Evolutionary conservation across 2,797 vertebrate species (phyloP), one percentile per base, ranked within the genome.

Genomic region (Neopelma chrysocephalum): DNA sequence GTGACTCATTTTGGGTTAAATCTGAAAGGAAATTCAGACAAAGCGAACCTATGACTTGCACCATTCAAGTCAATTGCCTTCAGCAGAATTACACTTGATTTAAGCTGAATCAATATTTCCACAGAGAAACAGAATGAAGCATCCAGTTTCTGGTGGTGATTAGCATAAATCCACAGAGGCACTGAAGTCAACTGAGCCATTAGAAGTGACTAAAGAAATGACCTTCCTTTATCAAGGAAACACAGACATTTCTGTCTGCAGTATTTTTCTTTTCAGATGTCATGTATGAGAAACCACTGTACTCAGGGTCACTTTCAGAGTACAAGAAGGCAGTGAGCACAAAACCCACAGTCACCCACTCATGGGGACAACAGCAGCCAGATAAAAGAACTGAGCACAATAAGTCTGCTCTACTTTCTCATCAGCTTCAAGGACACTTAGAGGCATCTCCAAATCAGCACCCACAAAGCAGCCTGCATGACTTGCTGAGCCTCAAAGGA

Each of bases 231-330:
- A 94, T 77, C 47, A 82, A 82, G 68, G 40, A 87, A 95, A 93
- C 83, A 90, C 73, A 93, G 93, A 45, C 86, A 34, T 89, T 93
- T 94, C 88, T 97, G 93, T 95, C 83, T 92, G 70, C 26, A 60
- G 42, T 45, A 53, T 70, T 90, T 51, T 82, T 87, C 64, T 89
- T 87, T 93, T 87, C 81, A 91, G 66, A 71, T 89, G 73, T 57
- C 53, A 12, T 21, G 23, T 51, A 57, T 50, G 80, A 89, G 71
- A 82, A 92, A 87, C 21, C 22, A 68, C 60, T 68, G 60, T 31
- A 57, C 51, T 78, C 25, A 8, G 57, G 34, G 81, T 60, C 25
- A 20, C 42, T 75, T 48, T 73, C 16, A 5, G 66, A 79, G 36
- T 3, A 78, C 69, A 80, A 43, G 0, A 2, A 90, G 79, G 68